Conservation (phyloP, 2,888 invertebrate species). For the Mythimna loreyi region DNA sequence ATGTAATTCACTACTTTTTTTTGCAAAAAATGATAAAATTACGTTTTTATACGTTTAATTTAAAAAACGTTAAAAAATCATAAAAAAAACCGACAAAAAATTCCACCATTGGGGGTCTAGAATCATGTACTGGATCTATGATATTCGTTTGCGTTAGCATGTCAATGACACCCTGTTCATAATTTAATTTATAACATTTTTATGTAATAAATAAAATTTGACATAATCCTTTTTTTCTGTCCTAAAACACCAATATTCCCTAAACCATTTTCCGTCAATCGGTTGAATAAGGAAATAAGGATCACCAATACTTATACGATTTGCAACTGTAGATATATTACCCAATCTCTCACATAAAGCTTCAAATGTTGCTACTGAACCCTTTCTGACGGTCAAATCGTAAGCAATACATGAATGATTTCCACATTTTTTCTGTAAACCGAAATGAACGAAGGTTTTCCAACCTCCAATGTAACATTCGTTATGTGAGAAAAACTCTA, state of each 20-base stretch:
- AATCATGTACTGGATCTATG: too few species aligned
- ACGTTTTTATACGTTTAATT: too few species aligned
- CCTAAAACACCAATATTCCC: not conserved
- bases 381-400: constrained; percentile 22
- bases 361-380: constrained; percentile 14
- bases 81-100: too few species aligned
- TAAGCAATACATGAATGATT: constrained; percentile 34
- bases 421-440: constrained; percentile 3
- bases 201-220: too few species aligned
- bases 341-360: not conserved
- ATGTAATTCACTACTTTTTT: too few species aligned
- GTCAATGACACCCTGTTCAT: too few species aligned
- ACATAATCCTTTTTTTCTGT: too few species aligned
- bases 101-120: too few species aligned
- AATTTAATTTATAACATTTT: too few species aligned
- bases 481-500: not conserved
- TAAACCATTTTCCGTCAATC: not conserved
- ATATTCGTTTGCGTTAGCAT: too few species aligned
- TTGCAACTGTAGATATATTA: constrained; percentile 21
- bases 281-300: constrained; percentile 17
- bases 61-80: too few species aligned
- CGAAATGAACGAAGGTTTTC: not conserved
- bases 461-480: not conserved
- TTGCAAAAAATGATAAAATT: too few species aligned
- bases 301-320: constrained; percentile 26